Percentiles rank a stretch among this genome's conserved stretches.
These are phyloP conservation scores for Typhlichthys subterraneus DNA, from an alignment of 2,797 vertebrate genomes.

Conservation along the genomic window DNA sequence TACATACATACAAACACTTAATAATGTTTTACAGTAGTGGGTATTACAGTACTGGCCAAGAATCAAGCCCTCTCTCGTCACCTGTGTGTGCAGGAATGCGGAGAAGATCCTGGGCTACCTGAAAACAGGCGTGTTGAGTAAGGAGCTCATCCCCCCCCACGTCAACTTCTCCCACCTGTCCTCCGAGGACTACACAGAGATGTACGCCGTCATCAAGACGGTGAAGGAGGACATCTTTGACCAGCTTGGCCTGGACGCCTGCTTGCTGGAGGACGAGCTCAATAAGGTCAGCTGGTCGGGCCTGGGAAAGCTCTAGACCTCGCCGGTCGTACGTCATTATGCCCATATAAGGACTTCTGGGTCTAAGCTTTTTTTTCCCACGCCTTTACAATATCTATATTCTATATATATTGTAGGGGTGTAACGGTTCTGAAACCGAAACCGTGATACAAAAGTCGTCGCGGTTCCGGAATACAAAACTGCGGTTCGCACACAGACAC, in stretches of 20 bases:
- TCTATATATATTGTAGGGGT: too few relatives aligned
- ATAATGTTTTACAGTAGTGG: too few relatives aligned
- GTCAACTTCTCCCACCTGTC: constrained; percentile 96
- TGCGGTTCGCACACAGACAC: too few relatives aligned
- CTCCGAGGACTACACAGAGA: constrained; percentile 87
- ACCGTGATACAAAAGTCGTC: too few relatives aligned
- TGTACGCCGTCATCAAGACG: constrained; percentile 92
- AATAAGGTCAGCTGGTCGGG: constrained; percentile 83
- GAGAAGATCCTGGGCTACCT: constrained; percentile 94
- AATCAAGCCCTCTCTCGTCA: constrained; percentile 2
- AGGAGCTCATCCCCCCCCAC: constrained; percentile 91
- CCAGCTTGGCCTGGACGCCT: constrained; percentile 88
- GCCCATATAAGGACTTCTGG: too few relatives aligned
- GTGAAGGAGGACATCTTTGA: constrained; percentile 89
- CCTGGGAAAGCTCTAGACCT: not conserved
- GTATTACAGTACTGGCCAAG: too few relatives aligned
- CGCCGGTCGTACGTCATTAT: too few relatives aligned
- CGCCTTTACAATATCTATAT: too few relatives aligned
- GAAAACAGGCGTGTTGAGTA: constrained; percentile 86
- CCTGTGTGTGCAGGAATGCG: constrained; percentile 80
- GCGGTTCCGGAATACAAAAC: too few relatives aligned
- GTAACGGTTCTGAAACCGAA: too few relatives aligned
- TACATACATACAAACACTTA: too few relatives aligned
- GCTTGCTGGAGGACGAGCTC: constrained; percentile 91
- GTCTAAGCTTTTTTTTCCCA: too few relatives aligned